phyloP scores from a whole-genome alignment of 2,888 invertebrate species.

The Zaprionus obscuricornis region DNA sequence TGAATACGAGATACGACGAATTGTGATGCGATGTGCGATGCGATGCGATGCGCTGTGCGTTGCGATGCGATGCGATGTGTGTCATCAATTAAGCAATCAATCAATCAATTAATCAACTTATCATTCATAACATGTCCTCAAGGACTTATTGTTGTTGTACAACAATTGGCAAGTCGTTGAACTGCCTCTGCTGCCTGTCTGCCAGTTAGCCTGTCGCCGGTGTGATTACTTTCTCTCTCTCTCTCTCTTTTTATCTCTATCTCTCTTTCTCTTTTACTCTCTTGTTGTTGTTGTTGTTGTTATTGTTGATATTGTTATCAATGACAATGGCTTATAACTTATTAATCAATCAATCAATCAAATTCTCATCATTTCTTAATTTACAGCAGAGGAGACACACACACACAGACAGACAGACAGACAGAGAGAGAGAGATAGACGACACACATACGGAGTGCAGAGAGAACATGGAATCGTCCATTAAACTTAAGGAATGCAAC shows the following conservation, averaged over 20 bases:
- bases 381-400: slow-evolving; percentile 22
- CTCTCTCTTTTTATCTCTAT: too few relatives aligned
- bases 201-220: too few relatives aligned
- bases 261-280: too few relatives aligned
- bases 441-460: not conserved
- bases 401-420: slow-evolving; percentile 5
- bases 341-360: not conserved
- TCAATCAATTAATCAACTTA: slow-evolving; percentile 22
- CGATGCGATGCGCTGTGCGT: too few relatives aligned
- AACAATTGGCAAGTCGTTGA: too few relatives aligned
- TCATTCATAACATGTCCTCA: not conserved
- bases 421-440: not conserved
- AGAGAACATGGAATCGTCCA: slow-evolving; percentile 73
- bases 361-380: not conserved
- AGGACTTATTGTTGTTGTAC: too few relatives aligned
- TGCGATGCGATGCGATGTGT: slow-evolving; percentile 45
- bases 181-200: too few relatives aligned
- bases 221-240: too few relatives aligned
- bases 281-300: too few relatives aligned
- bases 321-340: not conserved
- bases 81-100: slow-evolving; percentile 65
- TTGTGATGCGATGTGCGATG: too few relatives aligned
- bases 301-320: too few relatives aligned
- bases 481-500: slow-evolving; percentile 71
- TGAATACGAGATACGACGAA: too few relatives aligned